These are phyloP conservation scores for Cepphus grylle DNA, from an alignment of 2,113 vertebrate species.

Conservation along the genomic window DNA sequence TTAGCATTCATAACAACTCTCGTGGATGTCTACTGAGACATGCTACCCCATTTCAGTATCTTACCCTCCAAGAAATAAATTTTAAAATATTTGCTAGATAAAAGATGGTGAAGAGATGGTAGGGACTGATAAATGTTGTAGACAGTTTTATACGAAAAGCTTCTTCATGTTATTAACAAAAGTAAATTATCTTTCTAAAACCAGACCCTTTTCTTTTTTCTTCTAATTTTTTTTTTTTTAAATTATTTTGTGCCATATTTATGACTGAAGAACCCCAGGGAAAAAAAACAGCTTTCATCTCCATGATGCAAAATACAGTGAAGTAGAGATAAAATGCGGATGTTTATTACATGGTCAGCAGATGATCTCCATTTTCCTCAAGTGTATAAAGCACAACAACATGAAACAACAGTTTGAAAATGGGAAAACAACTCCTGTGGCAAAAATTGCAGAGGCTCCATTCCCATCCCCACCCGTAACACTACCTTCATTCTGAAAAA, in stretches of 20 bases:
- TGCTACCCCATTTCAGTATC: background rate
- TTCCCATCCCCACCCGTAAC: background rate
- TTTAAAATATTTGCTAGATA: background rate
- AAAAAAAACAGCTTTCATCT: background rate
- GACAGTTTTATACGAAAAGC: background rate
- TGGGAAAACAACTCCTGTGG: background rate
- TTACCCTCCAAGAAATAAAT: background rate
- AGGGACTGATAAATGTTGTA: background rate
- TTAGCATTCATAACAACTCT: background rate
- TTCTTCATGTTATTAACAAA: background rate
- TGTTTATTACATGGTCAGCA: background rate
- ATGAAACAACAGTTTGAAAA: background rate
- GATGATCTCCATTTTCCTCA: background rate
- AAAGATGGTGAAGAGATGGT: background rate
- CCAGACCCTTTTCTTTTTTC: background rate
- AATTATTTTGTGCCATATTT: background rate
- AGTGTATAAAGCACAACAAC: background rate
- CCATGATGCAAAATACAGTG: background rate
- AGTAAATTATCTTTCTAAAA: background rate
- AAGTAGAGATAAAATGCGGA: background rate
- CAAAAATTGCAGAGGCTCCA: background rate
- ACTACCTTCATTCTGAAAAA: slow-evolving; percentile 99
- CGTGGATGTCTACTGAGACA: background rate
- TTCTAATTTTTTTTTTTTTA: too few relatives aligned
- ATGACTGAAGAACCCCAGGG: background rate